Base-by-base conservation (phyloP, 2,797 vertebrate species). In the Luscinia luscinia region DNA sequence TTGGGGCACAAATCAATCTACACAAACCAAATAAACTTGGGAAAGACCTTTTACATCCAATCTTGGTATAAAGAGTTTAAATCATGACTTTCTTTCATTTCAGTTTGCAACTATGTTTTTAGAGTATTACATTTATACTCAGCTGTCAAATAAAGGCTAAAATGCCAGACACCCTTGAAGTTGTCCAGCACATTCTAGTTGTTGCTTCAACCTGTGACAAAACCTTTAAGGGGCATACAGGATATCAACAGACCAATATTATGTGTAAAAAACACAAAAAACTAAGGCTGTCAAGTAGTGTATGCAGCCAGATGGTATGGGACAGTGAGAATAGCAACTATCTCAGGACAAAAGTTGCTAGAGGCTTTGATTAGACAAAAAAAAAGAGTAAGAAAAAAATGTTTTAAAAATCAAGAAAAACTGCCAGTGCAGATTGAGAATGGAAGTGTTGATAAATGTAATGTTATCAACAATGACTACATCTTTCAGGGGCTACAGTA, bases 291-390 rank as follows among this genome's bases (percentile, higher is more conserved):
- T 68, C 61, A 93, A 74, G 80, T 55, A 57, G 17, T 52, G 2
- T 61, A 32, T 43, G 9, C 12, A 52, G 36, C 66, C 8, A 80
- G 15, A 27, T 15, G 43, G 9, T 11, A 54, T 46, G 72, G 11
- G 40, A 83, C 12, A 46, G 75, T 70, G 91, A 92, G 84, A 95
- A 93, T 30, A 94, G 26, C 78, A 87, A 13, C 38, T n/a, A 12
- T 49, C 43, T 77, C 52, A 64, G 41, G 43, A 58, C 30, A 84
- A 49, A 85, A 58, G 41, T 68, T 87, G 54, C 68, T 87, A 70
- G 32, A 85, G 64, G 61, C 38, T 80, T 43, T 57, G 40, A 76
- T 41, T 28, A 73, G 38, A 61, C 3, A 22, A 57, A 79, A 78
- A 78, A 15, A 48, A 57, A 30, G 9, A 46, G 15, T 13, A 46